A percentile compares a stretch with the other conserved stretches of the same genome.
phyloP scores from a whole-genome alignment of 2,797 vertebrate genomes.

The Crax fasciolata region DNA sequence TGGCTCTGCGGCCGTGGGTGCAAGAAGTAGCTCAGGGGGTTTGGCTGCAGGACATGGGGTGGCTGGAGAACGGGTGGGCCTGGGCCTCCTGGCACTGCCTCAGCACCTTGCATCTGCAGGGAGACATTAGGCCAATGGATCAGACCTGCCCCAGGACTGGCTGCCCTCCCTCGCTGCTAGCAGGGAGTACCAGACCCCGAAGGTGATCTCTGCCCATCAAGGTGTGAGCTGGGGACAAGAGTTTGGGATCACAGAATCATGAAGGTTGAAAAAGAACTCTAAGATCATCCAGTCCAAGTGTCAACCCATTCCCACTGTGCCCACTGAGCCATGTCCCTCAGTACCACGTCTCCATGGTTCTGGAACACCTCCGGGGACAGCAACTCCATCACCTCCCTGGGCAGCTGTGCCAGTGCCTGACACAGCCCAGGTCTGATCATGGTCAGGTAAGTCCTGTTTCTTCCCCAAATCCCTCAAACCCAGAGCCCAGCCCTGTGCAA shows the following conservation, averaged over 20 bases:
- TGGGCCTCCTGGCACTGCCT: conserved; percentile 79
- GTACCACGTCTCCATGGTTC: too few species aligned
- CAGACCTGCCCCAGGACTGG: not conserved
- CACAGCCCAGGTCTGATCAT: not conserved
- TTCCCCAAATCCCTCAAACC: not conserved
- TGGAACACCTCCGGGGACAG: too few species aligned
- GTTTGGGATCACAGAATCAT: too few species aligned
- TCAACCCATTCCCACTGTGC: too few species aligned
- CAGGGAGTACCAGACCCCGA: not conserved
- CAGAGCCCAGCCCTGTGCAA: not conserved
- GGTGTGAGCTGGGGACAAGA: accelerated
- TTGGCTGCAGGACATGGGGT: conserved; percentile 80
- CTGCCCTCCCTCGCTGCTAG: not conserved
- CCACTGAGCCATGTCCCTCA: too few species aligned
- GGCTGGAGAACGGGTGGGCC: conserved; percentile 84
- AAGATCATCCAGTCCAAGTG: too few species aligned
- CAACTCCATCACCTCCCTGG: too few species aligned
- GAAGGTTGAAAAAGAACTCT: too few species aligned
- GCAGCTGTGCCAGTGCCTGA: too few species aligned
- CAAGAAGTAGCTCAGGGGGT: conserved; percentile 85
- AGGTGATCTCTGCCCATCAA: accelerated
- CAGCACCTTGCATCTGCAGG: conserved; percentile 85
- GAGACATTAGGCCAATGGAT: not conserved
- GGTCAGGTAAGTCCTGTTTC: not conserved
- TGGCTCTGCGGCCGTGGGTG: conserved; percentile 85